Evolutionary conservation across 2,888 invertebrate species (phyloP).

Genomic region (Campoplex capitator): DNA sequence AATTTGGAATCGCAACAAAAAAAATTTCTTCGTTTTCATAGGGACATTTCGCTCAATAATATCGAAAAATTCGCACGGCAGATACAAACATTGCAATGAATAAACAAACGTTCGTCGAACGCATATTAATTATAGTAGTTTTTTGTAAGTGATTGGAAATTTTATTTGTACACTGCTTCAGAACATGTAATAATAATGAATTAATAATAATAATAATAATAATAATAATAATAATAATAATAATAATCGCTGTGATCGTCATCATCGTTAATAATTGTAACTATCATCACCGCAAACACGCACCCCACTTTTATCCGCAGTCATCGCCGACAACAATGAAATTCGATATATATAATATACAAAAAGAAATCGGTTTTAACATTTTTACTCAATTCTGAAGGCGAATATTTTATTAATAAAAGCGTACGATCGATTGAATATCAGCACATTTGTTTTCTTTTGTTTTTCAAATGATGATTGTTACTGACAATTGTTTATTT

Average conservation of each 20-base stretch:
- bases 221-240: constrained; percentile 68
- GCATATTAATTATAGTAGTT: constrained; percentile 56
- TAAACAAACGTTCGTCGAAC: constrained; percentile 49
- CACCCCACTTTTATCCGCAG: constrained; percentile 44
- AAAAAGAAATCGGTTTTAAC: constrained; percentile 66
- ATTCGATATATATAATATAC: constrained; percentile 71
- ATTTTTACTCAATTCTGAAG: constrained; percentile 59
- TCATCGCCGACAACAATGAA: constrained; percentile 69
- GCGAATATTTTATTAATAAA: constrained; percentile 58
- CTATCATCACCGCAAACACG: constrained; percentile 68
- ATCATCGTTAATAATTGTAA: constrained; percentile 69
- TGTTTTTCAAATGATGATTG: constrained; percentile 16
- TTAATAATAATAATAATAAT: constrained; percentile 66
- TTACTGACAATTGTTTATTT: constrained; percentile 22
- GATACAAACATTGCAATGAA: constrained; percentile 28
- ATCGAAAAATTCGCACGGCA: neutral
- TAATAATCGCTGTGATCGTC: constrained; percentile 70
- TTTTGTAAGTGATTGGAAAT: constrained; percentile 72
- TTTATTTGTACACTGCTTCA: constrained; percentile 73
- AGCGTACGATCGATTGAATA: constrained; percentile 48
- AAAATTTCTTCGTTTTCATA: neutral
- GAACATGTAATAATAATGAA: constrained; percentile 71
- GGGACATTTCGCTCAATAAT: neutral
- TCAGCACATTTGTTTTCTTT: constrained; percentile 11
- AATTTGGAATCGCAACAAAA: neutral